Conservation (phyloP, 2,113 vertebrate genomes). For the Aleadryas rufinucha region DNA sequence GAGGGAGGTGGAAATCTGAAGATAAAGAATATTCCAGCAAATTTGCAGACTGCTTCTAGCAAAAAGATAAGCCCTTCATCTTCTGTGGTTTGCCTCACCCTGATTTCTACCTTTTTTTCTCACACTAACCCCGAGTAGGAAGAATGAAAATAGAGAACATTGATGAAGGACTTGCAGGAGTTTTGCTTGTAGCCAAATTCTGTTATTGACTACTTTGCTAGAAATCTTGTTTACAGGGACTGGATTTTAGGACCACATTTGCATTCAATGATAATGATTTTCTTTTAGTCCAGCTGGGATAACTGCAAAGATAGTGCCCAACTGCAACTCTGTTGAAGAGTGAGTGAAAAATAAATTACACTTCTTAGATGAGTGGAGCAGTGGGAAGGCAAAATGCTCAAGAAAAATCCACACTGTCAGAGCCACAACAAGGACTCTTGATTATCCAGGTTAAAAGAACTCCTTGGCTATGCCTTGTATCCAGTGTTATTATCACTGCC, state of each 20-base stretch:
- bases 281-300: constrained; percentile 11
- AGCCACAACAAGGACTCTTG: not conserved
- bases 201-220: not conserved
- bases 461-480: not conserved
- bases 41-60: not conserved
- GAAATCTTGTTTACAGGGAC: not conserved
- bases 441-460: not conserved
- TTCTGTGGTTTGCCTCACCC: not conserved
- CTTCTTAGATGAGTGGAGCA: not conserved
- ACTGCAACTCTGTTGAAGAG: not conserved
- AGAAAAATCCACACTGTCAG: not conserved
- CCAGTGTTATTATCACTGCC: not conserved
- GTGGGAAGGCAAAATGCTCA: not conserved
- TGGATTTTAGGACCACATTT: constrained; percentile 17
- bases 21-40: constrained; percentile 7
- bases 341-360: constrained; percentile 5
- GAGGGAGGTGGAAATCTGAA: not conserved
- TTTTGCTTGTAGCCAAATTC: constrained; percentile 25
- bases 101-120: not conserved
- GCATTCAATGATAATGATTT: constrained; percentile 39
- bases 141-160: not conserved
- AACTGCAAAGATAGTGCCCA: constrained; percentile 8
- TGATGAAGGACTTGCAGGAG: not conserved
- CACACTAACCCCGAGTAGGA: not conserved
- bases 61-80: constrained; percentile 7